Evolutionary conservation across 2,797 vertebrate species (phyloP), one percentile per base, ranked within the genome.

Genomic region (Micropoecilia bifurca): DNA sequence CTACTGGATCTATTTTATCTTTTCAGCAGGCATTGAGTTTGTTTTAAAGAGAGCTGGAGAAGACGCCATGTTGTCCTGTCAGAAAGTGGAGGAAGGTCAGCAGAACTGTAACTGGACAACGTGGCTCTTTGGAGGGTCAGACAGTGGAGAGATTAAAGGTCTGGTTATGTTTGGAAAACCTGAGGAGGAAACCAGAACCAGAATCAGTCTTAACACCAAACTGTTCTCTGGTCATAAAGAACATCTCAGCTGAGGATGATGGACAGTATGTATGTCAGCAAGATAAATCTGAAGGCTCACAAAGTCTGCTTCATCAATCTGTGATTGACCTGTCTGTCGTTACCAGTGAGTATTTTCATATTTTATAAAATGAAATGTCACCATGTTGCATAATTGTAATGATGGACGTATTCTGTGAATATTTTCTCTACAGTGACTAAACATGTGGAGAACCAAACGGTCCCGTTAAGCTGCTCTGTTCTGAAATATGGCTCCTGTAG

Each of bases 221-320:
- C 36, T 90, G 87, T 78, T 87, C 78, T 82, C 85, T 90, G 76
- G 47, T 75, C n/a, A 57, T 90, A 48, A 79, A 80, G 81, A 71
- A 69, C 0, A 55, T 85, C 68, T 75, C 59, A 50, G 12, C 0
- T 2, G 28, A 81, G 22, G 82, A 87, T 76, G 61, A 0, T 39
- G 86, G 83, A 55, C 4, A 0, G 7, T 90, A 87, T 45, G 0
- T 0, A 61, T 88, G 86, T 39, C 30, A 4, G 72, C 47, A 39
- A 5, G 16, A 39, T 16, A 13, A 0, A 47, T 61, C 48, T 63
- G 16, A 39, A 22, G 61, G 1, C 4, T 3, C 57, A 16, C 0
- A 18, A 6, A 7, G 1, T 5, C 1, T 36, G 30, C 2, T 13
- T 66, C 18, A 48, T 0, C 0, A 16, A 0, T 76, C 73, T 0